Evolutionary conservation across 1,140 invertebrate species (phyloP).

Genomic region (Druon quercuslanigerum): DNA sequence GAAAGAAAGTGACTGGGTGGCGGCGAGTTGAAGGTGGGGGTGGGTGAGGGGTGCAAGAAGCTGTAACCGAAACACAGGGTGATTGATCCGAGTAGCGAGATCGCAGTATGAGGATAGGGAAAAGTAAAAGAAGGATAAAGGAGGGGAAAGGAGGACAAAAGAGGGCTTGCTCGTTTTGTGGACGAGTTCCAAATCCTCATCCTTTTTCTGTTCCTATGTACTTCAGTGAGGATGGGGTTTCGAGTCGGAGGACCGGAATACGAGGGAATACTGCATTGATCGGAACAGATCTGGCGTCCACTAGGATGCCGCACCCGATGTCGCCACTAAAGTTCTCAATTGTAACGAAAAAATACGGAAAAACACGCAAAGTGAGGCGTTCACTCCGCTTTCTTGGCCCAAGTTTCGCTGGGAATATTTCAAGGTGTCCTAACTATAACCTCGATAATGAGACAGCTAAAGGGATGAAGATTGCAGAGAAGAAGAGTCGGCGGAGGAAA

Average conservation of each 20-base stretch:
- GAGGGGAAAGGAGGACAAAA: not conserved
- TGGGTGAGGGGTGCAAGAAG: conserved; percentile 3
- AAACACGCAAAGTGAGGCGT: not conserved
- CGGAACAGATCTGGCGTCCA: conserved; percentile 44
- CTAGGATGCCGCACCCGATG: conserved; percentile 34
- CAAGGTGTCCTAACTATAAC: conserved; percentile 13
- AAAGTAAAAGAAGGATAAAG: conserved; percentile 33
- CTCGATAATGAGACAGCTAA: not conserved
- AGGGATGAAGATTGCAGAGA: conserved; percentile 2
- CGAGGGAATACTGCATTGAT: conserved; percentile 52
- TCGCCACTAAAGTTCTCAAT: conserved; percentile 23
- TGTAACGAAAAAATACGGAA: conserved; percentile 9
- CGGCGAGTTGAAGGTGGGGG: no score
- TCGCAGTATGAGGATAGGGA: conserved; percentile 31
- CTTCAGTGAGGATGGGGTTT: conserved; percentile 19
- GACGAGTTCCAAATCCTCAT: conserved; percentile 53
- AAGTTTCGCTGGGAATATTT: not conserved
- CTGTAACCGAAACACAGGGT: conserved; percentile 37
- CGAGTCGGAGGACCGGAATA: conserved; percentile 18
- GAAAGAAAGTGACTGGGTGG: not conserved
- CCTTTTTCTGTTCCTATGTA: conserved; percentile 24
- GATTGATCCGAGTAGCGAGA: conserved; percentile 39
- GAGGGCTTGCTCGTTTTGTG: conserved; percentile 37
- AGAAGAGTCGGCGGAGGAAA: not conserved
- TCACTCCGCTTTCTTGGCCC: conserved; percentile 17